phyloP scores from a whole-genome alignment of 2,113 vertebrate genomes.

The Sorex araneus region DNA sequence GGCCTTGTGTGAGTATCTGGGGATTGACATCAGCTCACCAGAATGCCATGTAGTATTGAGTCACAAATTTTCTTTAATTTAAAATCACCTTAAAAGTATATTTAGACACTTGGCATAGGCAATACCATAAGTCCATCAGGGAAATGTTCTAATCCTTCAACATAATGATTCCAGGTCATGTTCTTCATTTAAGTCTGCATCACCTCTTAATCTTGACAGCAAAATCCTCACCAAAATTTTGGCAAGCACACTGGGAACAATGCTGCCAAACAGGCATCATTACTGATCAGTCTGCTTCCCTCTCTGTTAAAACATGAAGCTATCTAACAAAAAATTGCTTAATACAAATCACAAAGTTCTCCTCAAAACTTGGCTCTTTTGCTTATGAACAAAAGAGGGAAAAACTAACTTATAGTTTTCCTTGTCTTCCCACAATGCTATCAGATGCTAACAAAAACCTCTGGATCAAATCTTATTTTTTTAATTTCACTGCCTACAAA shows the following conservation, averaged over 20 bases:
- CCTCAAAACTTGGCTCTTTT: conserved; percentile 65
- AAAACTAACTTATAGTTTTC: conserved; percentile 18
- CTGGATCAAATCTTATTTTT: background rate
- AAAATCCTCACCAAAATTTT: conserved; percentile 86
- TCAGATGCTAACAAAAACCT: background rate
- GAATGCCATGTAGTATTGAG: conserved; percentile 82
- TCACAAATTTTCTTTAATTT: conserved; percentile 80
- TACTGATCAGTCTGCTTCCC: conserved; percentile 80
- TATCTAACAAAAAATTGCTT: conserved; percentile 72
- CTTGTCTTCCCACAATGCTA: background rate
- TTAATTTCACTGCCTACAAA: too few species aligned
- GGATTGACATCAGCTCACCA: conserved; percentile 83
- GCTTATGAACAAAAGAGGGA: conserved; percentile 49
- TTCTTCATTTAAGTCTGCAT: conserved; percentile 83
- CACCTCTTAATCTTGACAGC: conserved; percentile 84
- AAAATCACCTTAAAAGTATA: conserved; percentile 73
- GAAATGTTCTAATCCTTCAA: conserved; percentile 80
- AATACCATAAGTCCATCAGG: conserved; percentile 80
- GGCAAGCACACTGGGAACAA: conserved; percentile 79
- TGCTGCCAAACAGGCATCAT: conserved; percentile 83
- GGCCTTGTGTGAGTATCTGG: conserved; percentile 80
- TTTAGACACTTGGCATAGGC: conserved; percentile 78
- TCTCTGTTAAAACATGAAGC: conserved; percentile 79
- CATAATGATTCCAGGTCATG: conserved; percentile 64
- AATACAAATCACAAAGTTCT: conserved; percentile 80